These are phyloP conservation scores for Callyntrura sp. DNA, from an alignment of 2,888 invertebrate genomes.

Conservation along the genomic window DNA sequence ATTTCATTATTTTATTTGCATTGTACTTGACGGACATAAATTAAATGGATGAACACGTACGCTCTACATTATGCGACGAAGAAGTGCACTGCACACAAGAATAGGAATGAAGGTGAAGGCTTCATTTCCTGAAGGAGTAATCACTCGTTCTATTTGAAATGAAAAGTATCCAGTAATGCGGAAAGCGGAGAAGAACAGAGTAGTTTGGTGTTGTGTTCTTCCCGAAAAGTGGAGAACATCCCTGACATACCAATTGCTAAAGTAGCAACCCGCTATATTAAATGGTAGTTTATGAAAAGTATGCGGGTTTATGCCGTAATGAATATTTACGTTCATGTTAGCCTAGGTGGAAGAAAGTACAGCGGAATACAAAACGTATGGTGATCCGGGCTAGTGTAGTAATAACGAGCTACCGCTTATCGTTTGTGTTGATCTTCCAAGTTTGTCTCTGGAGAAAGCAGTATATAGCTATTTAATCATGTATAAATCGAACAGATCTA, in stretches of 20 bases:
- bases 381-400: background rate
- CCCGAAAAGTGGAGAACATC: background rate
- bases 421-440: slow-evolving; percentile 40
- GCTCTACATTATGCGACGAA: background rate
- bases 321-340: background rate
- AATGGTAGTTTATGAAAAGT: background rate
- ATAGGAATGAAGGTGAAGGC: slow-evolving; percentile 39
- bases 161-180: background rate
- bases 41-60: slow-evolving; percentile 35
- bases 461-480: slow-evolving; percentile 38
- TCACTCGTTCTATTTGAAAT: background rate
- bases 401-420: slow-evolving; percentile 50
- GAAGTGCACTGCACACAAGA: slow-evolving; percentile 17
- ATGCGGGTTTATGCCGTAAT: background rate
- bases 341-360: slow-evolving; percentile 7
- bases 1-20: slow-evolving; percentile 13
- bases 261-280: background rate
- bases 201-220: background rate
- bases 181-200: background rate
- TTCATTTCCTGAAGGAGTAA: slow-evolving; percentile 29
- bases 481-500: background rate
- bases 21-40: slow-evolving; percentile 17
- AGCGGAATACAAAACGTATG: background rate
- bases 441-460: slow-evolving; percentile 44
- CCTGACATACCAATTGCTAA: background rate